phyloP scores from a whole-genome alignment of 2,797 vertebrate genomes.

The Alcedo quadribrachys region DNA sequence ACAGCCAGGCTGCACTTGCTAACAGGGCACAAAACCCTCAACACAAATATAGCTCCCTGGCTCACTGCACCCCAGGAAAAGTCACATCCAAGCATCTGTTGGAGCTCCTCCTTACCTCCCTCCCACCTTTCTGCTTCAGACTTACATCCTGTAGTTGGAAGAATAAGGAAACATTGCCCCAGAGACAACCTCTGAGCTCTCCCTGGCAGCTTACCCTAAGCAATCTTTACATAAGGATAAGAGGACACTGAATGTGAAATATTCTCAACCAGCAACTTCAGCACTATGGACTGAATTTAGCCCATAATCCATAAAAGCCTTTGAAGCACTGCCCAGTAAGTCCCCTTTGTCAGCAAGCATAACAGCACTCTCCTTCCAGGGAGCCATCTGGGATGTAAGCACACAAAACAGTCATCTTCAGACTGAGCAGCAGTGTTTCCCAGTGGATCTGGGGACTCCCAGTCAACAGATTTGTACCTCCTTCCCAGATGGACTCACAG shows the following conservation, averaged over 20 bases:
- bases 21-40: background rate
- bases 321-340: constrained; percentile 31
- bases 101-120: background rate
- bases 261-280: constrained; percentile 20
- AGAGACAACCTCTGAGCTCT: background rate
- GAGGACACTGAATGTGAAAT: background rate
- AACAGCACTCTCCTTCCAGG: background rate
- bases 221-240: background rate
- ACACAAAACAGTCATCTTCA: constrained; percentile 6
- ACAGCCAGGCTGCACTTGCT: background rate
- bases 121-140: background rate
- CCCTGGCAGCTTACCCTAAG: background rate
- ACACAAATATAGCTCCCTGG: background rate
- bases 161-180: background rate
- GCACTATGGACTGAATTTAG: constrained; percentile 11
- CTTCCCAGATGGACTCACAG: background rate
- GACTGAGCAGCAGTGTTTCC: background rate
- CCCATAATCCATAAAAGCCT: constrained; percentile 27
- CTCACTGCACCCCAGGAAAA: background rate
- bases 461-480: background rate
- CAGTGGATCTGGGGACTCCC: background rate
- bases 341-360: background rate
- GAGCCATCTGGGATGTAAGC: background rate
- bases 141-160: background rate
- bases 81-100: background rate